These are phyloP conservation scores for Chromis chromis DNA, from an alignment of 2,797 vertebrate species.

Conservation along the genomic window DNA sequence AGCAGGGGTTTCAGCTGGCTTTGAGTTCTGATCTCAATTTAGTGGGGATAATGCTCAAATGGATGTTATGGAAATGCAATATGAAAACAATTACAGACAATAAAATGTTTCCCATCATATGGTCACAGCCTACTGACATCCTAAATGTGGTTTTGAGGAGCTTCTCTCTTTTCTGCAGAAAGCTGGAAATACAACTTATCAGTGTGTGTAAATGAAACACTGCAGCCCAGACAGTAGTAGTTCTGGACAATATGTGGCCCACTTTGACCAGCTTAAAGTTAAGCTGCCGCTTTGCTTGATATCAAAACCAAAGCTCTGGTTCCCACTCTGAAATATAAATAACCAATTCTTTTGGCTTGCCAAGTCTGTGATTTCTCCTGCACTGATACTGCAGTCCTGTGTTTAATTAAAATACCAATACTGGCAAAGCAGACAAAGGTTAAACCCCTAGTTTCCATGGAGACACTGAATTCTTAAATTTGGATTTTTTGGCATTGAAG, in stretches of 20 bases:
- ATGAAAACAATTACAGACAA: conserved; percentile 44
- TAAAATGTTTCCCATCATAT: conserved; percentile 19
- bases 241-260: background rate
- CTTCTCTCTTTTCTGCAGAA: too few species aligned
- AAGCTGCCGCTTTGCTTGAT: conserved; percentile 4
- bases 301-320: conserved; percentile 19
- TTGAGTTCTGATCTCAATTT: background rate
- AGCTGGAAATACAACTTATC: too few species aligned
- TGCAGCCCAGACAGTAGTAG: too few species aligned
- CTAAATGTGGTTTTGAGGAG: background rate
- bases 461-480: conserved; percentile 43
- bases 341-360: background rate
- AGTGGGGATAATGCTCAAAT: background rate
- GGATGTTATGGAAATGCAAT: conserved; percentile 22
- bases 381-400: conserved; percentile 14
- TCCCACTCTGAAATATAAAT: conserved; percentile 4
- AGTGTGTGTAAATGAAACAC: too few species aligned
- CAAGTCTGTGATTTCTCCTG: background rate
- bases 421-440: conserved; percentile 23
- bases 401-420: conserved; percentile 51
- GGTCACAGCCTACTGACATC: background rate
- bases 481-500: conserved; percentile 35
- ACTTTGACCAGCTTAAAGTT: background rate
- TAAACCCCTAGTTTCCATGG: conserved; percentile 58
- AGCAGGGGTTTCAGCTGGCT: conserved; percentile 1